Evolutionary conservation across 2,888 invertebrate species (phyloP).

Genomic region (Ochropleura plecta): DNA sequence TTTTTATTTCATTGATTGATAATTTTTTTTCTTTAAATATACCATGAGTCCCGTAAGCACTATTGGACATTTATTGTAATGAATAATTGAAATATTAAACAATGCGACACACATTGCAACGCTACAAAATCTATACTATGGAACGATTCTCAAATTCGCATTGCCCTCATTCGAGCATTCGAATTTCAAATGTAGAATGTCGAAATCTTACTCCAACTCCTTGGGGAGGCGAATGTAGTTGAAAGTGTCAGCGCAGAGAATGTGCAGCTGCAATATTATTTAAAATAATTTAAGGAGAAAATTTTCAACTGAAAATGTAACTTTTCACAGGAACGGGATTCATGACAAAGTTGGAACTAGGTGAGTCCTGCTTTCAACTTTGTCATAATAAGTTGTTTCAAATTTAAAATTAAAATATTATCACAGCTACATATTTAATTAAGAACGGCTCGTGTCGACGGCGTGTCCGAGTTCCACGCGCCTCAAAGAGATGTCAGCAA

Average conservation of each 20-base stretch:
- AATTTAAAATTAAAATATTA: not conserved
- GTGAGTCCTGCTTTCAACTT: conserved; percentile 13
- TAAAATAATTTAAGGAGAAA: conserved; percentile 16
- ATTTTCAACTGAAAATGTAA: conserved; percentile 25
- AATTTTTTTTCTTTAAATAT: too few species aligned
- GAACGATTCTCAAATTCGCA: conserved; percentile 19
- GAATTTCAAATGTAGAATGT: conserved; percentile 32
- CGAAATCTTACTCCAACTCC: conserved; percentile 43
- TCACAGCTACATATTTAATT: not conserved
- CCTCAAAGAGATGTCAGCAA: too few species aligned
- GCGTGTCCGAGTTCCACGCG: too few species aligned
- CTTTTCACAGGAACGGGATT: not conserved
- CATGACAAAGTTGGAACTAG: conserved; percentile 16
- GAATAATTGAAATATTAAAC: not conserved
- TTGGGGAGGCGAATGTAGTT: conserved; percentile 31
- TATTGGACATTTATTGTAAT: not conserved
- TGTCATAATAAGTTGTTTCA: conserved; percentile 3
- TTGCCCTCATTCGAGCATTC: conserved; percentile 19
- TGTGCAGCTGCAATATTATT: conserved; percentile 25
- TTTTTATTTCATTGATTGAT: not conserved
- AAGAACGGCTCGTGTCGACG: not conserved
- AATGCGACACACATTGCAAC: not conserved
- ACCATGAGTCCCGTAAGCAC: too few species aligned
- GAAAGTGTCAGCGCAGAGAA: conserved; percentile 30
- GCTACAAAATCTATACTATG: not conserved